These are phyloP conservation scores for Cliona cf. orientalis DNA, from an alignment of 37 sponge, comb jelly and placozoan species.

Conservation along the genomic window DNA sequence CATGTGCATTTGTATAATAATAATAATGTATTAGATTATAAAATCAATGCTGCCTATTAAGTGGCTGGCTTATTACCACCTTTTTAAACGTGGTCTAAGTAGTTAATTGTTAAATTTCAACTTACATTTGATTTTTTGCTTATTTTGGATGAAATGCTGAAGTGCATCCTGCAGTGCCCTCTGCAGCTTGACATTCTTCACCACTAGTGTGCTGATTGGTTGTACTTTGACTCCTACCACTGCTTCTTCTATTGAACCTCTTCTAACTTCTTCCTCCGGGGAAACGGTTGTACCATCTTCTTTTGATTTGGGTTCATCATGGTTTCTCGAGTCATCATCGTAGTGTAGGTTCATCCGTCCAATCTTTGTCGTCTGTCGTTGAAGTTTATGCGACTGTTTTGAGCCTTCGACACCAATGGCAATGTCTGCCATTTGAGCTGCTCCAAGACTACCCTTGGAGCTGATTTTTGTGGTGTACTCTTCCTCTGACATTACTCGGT, in stretches of 20 bases:
- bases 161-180: not conserved
- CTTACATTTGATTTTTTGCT: not conserved
- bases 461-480: not conserved
- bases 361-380: not conserved
- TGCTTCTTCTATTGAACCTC: not conserved
- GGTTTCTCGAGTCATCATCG: not conserved
- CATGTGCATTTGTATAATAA: too few species aligned
- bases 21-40: not conserved
- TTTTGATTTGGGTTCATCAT: too few species aligned
- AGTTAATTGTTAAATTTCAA: not conserved
- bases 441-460: not conserved
- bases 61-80: not conserved
- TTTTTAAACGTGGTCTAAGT: not conserved
- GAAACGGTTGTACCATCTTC: too few species aligned
- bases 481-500: not conserved
- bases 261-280: not conserved
- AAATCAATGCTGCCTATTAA: not conserved
- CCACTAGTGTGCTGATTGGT: not conserved
- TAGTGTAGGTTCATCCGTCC: not conserved
- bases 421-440: not conserved
- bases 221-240: not conserved
- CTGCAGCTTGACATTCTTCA: not conserved
- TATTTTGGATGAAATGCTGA: not conserved
- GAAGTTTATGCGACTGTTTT: not conserved
- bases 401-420: not conserved